Base-by-base conservation (phyloP, 37 sponge, comb jelly and placozoan species). In the Crambe crambe region DNA sequence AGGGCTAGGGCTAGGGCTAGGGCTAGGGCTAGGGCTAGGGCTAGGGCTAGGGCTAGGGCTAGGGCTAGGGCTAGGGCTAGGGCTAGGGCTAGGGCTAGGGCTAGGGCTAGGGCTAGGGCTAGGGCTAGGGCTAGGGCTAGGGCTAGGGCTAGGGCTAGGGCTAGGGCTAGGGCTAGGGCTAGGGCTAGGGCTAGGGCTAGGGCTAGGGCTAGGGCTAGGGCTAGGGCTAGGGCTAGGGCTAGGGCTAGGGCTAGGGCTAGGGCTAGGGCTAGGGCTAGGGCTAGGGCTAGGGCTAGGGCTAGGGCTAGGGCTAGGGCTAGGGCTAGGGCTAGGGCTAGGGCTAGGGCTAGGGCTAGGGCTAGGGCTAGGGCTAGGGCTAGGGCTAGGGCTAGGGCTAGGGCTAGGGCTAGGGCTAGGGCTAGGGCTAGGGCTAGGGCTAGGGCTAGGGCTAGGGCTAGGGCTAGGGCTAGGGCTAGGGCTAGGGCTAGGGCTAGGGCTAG, bases 1-100 rank as follows among this genome's bases (percentile, higher is more conserved):
- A 12, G 51, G 51, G 51, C 12, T 47, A 47, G 51, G 51, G 51
- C 12, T 47, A 12, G 51, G 51, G 51, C 51, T 47, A 47, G 51
- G 51, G 51, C 51, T 47, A 47, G 51, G 51, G 51, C 51, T 47
- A 47, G 51, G 51, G 51, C 51, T 47, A 47, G 51, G 51, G 51
- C 51, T 47, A 47, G 51, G 51, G 51, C 51, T 47, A 47, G 51
- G 51, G 51, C 51, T 47, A 47, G 51, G 51, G 51, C 51, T 47
- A 47, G 51, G 51, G 51, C 51, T 47, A 47, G 51, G 51, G 51
- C 51, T 47, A 47, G 51, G 51, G 51, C 51, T 47, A 47, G 51
- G 51, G 51, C 51, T 47, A 47, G 51, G 51, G 51, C 51, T 47
- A 47, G 51, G 51, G 51, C 51, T 47, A 47, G 51, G 51, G 51